Conservation (phyloP, 2,797 vertebrate genomes). For the Chaetophractus vellerosus region DNA sequence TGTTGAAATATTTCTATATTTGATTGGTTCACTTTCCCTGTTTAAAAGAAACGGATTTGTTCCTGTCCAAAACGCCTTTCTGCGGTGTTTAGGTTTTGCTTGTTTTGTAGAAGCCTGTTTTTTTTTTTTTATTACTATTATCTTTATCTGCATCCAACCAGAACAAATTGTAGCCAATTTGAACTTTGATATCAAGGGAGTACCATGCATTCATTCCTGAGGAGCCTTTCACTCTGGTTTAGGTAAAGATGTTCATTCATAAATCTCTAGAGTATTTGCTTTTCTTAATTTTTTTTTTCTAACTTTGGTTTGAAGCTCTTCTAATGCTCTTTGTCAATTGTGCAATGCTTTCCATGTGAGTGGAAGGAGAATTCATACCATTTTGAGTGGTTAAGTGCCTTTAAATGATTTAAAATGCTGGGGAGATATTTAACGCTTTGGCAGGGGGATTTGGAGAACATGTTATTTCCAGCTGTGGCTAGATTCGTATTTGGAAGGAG, state of each 20-base stretch:
- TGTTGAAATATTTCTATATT: neutral
- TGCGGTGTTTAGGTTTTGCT: neutral
- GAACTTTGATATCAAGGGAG: neutral
- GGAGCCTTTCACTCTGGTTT: slow-evolving; percentile 9
- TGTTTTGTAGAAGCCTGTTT: slow-evolving; percentile 3
- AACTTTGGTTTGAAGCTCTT: slow-evolving; percentile 58
- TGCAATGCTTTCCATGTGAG: slow-evolving; percentile 75
- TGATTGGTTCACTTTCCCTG: neutral
- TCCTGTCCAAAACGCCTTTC: neutral
- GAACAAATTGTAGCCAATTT: neutral
- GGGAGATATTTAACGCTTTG: slow-evolving; percentile 79
- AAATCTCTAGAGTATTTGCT: slow-evolving; percentile 66
- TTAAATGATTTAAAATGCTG: slow-evolving; percentile 80
- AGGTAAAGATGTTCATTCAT: slow-evolving; percentile 68
- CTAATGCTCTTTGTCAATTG: slow-evolving; percentile 73
- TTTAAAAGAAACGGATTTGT: neutral
- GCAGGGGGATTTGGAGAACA: slow-evolving; percentile 79
- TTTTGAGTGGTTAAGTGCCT: slow-evolving; percentile 70
- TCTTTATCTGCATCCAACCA: neutral
- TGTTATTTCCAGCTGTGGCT: slow-evolving; percentile 83
- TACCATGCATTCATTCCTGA: neutral
- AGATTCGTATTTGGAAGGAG: slow-evolving; percentile 68
- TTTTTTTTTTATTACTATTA: neutral
- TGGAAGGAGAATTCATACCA: slow-evolving; percentile 67
- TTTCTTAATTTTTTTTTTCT: neutral